Base-by-base conservation (phyloP, 1,140 invertebrate genomes). In the Trichoplusia ni region DNA sequence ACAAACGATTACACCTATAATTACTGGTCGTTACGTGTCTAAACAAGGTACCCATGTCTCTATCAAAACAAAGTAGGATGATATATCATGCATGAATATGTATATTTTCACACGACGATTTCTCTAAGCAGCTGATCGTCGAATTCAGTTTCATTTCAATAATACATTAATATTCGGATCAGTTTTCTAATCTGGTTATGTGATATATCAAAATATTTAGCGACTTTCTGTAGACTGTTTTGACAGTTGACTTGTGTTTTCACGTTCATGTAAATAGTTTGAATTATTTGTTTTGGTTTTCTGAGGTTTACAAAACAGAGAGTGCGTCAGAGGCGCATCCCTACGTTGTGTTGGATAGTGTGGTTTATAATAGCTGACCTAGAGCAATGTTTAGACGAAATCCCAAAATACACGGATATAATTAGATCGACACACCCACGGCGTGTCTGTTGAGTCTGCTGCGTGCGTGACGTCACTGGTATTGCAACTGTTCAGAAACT, bases 351-450 rank as follows among this genome's bases (percentile, higher is more conserved):
- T n/a, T 19, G 54, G 37, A 58, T 58, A 58, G 38, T 35, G 47
- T 35, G 27, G 47, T 58, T 42, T 58, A 29, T 42, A 42, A 58
- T 58, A 71, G 53, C 69, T 82, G 77, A 79, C 80, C 80, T 75
- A 82, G 64, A 67, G 62, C 37, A 65, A 46, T 58, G 65, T 72
- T 64, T 65, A 70, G 56, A 35, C 62, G 54, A 63, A 56, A 60
- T 53, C 63, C 61, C 49, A 69, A 71, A 63, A 69, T 73, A 70
- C 44, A 8, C 9, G 72, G 59, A 66, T 79, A 80, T 73, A 79
- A 81, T 79, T 79, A 79, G 67, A 64, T 27, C 59, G 78, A 73
- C 74, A 75, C 77, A 73, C 77, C 76, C 73, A 61, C 67, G n/a
- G 63, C 71, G 65, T 53, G 68, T 72, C 60, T 56, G 67, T 59